Conservation (phyloP, 2,113 vertebrate genomes). For the Podilymbus podiceps region DNA sequence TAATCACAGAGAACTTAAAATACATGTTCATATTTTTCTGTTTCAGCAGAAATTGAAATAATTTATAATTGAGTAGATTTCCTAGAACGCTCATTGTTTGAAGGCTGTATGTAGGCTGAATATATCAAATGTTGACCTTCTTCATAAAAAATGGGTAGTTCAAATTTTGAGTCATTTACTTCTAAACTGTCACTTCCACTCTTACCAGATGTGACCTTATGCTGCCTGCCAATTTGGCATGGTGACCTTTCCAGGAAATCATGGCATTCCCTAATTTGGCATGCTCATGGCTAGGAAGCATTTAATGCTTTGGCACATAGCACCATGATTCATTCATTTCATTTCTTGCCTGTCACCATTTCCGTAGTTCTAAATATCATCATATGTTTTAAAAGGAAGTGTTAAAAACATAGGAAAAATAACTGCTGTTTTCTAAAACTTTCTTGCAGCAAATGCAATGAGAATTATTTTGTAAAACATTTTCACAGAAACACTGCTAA, state of each 20-base stretch:
- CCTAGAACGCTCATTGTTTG: background rate
- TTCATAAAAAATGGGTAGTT: background rate
- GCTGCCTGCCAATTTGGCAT: background rate
- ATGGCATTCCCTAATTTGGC: background rate
- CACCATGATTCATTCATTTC: background rate
- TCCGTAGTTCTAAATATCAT: background rate
- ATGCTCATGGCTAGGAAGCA: background rate
- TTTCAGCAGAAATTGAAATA: background rate
- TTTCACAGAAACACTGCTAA: background rate
- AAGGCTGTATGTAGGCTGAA: background rate
- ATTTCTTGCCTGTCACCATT: background rate
- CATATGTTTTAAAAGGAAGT: background rate
- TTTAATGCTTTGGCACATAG: background rate
- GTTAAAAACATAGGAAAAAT: background rate
- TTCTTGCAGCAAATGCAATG: background rate
- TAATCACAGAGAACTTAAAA: background rate
- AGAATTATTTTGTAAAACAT: background rate
- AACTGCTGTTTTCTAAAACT: background rate
- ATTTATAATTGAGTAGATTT: background rate
- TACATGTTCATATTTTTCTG: background rate
- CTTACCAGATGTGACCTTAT: background rate
- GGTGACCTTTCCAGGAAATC: background rate
- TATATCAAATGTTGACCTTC: background rate
- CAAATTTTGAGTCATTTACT: background rate
- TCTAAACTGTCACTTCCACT: background rate